Base-by-base conservation (phyloP, 2,113 vertebrate genomes). In the Saccopteryx leptura region DNA sequence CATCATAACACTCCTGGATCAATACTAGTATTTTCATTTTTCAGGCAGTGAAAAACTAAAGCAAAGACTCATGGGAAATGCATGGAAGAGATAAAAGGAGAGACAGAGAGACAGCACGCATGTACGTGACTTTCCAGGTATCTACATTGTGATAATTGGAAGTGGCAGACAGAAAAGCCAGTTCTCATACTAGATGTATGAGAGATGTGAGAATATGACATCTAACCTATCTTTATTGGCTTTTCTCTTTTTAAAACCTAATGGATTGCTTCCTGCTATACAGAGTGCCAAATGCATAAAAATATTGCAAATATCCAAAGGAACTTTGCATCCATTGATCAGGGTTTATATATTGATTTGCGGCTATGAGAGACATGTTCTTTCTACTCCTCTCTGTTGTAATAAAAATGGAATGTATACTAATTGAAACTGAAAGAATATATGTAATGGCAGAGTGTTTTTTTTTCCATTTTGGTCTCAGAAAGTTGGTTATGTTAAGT, bases 211-310 rank as follows among this genome's bases (percentile, higher is more conserved):
- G 56, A 96, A 94, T 87, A 78, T 97, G 61, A 93, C 91, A 96
- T 93, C 60, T 79, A 97, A 14, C 28, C 83, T 95, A 86, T 66
- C 61, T 81, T 92, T 96, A 92, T 60, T 91, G 84, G 58, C 65
- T 96, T 97, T 86, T 76, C 54, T 96, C 91, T 97, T 94, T 98
- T 97, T 72, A 97, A 93, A 88, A 69, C 87, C 84, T 97, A 97
- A 97, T 97, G 96, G 94, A 96, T 97, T 97, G 91, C 81, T 98
- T 98, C 97, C 96, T 98, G 88, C 89, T 97, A 75, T 81, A 90
- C 69, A 97, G 60, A 78, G 95, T 98, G 94, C 91, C 98, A 97
- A 86, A 92, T 88, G 90, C 88, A 97, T 96, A 97, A 97, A 98
- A 97, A 97, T 72, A 96, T 88, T 97, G 96, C 85, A 94, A 58